Percentiles rank a stretch among this genome's conserved stretches.
Evolutionary conservation across 2,113 vertebrate genomes (phyloP).

Genomic region (Odocoileus hemionus): DNA sequence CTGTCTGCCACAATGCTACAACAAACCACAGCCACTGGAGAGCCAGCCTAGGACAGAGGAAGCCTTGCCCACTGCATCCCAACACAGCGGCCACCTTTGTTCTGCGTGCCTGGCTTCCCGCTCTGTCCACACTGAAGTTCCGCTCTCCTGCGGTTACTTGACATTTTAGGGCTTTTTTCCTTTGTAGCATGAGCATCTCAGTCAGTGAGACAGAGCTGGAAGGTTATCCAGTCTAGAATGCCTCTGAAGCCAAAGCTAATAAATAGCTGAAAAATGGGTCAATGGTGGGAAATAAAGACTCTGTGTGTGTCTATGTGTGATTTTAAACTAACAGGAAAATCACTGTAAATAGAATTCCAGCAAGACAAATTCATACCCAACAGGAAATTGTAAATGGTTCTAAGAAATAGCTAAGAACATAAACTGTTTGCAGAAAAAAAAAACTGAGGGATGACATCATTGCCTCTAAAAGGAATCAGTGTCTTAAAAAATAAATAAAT

Average conservation of each 20-base stretch:
- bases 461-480: not conserved
- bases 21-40: not conserved
- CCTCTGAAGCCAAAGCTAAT: not conserved
- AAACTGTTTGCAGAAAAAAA: constrained; percentile 34
- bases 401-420: constrained; percentile 61
- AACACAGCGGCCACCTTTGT: not conserved
- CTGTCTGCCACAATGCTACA: not conserved
- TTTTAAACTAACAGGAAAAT: constrained; percentile 44
- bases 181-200: not conserved
- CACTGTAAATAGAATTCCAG: constrained; percentile 9
- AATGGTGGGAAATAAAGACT: not conserved
- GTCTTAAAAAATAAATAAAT: not conserved
- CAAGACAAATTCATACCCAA: not conserved
- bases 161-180: not conserved
- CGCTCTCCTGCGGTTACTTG: not conserved
- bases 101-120: not conserved
- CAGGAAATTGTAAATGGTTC: constrained; percentile 39
- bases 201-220: not conserved
- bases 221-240: not conserved
- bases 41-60: not conserved
- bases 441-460: constrained; percentile 48
- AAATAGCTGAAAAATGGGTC: not conserved
- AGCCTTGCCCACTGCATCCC: fast-evolving
- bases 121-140: not conserved
- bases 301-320: not conserved